Evolutionary conservation across 1,140 invertebrate species (phyloP).

Genomic region (Calliopsis andreniformis): DNA sequence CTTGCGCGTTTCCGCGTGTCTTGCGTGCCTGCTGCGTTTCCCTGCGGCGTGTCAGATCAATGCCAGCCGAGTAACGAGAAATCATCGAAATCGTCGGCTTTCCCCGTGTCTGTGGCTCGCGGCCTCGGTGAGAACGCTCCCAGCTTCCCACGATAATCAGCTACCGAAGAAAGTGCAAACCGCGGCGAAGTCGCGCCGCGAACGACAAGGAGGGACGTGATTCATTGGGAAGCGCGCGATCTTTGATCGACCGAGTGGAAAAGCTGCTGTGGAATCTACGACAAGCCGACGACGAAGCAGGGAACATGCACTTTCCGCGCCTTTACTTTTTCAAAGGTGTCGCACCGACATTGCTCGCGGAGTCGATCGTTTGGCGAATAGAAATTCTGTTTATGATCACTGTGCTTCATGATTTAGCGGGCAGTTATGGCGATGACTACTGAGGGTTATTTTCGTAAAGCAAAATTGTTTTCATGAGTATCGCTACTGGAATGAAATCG

Average conservation of each 20-base stretch:
- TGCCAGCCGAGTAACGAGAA: slow-evolving; percentile 24
- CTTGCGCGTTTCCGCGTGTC: slow-evolving; percentile 40
- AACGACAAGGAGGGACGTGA: neutral
- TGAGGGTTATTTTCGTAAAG: too few species aligned
- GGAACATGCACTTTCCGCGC: neutral
- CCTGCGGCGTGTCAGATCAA: slow-evolving; percentile 16
- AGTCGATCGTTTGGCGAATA: too few species aligned
- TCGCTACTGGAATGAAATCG: too few species aligned
- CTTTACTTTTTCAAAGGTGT: too few species aligned
- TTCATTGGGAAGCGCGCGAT: neutral
- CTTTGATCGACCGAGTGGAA: slow-evolving; percentile 35
- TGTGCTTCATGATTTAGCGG: too few species aligned
- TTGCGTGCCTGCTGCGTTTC: slow-evolving; percentile 18
- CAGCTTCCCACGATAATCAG: slow-evolving; percentile 47
- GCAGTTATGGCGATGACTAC: too few species aligned
- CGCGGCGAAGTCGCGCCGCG: slow-evolving; percentile 1
- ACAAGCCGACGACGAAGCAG: neutral
- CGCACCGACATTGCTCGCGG: too few species aligned
- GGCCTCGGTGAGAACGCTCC: slow-evolving; percentile 23
- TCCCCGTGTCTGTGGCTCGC: neutral
- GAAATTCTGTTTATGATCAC: too few species aligned
- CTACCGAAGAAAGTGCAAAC: slow-evolving; percentile 44
- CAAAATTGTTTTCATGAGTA: too few species aligned
- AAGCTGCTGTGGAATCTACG: neutral
- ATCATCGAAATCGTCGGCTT: slow-evolving; percentile 39